Conservation (phyloP, 2,888 invertebrate genomes). For the Coenonympha arcania region DNA sequence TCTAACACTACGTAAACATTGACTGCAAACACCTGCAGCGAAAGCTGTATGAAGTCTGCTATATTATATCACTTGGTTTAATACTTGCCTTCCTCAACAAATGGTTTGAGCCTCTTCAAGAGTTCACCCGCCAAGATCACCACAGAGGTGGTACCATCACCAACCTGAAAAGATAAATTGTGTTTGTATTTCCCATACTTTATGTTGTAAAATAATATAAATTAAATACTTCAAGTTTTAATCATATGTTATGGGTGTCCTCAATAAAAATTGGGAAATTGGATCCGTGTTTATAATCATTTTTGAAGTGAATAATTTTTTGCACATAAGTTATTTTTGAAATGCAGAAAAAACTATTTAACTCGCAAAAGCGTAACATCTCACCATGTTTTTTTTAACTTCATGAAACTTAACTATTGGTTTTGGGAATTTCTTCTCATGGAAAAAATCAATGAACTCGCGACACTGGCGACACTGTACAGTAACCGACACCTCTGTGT, state of each 20-base stretch:
- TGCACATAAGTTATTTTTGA: too few species aligned
- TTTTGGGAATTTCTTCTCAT: too few species aligned
- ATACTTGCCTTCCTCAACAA: slow-evolving; percentile 87
- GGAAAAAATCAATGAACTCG: too few species aligned
- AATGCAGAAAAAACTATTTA: too few species aligned
- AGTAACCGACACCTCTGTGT: too few species aligned
- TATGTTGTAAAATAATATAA: not conserved
- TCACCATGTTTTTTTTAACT: too few species aligned
- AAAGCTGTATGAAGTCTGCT: not conserved
- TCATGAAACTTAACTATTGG: too few species aligned
- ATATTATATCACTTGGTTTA: too few species aligned
- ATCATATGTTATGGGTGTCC: slow-evolving; percentile 32
- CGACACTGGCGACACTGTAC: too few species aligned
- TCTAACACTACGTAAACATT: not conserved
- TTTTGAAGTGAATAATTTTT: too few species aligned
- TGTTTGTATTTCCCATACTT: too few species aligned
- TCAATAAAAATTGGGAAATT: slow-evolving; percentile 50
- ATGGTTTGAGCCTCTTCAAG: slow-evolving; percentile 93
- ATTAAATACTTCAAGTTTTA: not conserved
- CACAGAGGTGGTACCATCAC: slow-evolving; percentile 99
- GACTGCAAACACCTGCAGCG: not conserved
- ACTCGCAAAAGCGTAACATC: too few species aligned
- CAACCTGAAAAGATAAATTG: slow-evolving; percentile 78
- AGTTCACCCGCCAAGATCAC: slow-evolving; percentile 97
- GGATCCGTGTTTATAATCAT: slow-evolving; percentile 62